Conservation (phyloP, 2,888 invertebrate genomes). For the Siphlonurus alternatus region DNA sequence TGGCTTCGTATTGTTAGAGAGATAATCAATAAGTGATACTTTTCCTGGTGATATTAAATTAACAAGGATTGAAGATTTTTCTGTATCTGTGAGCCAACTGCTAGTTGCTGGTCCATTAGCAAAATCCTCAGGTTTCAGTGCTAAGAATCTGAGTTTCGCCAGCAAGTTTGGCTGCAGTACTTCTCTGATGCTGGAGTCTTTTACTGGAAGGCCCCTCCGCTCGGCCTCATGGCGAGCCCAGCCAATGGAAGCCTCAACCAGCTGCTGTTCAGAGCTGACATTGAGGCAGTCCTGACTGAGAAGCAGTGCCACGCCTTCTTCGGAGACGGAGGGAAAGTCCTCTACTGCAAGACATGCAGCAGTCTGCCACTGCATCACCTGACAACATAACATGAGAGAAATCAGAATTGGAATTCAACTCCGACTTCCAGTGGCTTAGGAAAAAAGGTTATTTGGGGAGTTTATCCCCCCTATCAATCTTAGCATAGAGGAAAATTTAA, state of each 20-base stretch:
- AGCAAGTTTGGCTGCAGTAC: not conserved
- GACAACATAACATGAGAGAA: not conserved
- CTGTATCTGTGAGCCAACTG: not conserved
- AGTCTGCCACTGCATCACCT: not conserved
- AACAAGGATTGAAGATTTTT: not conserved
- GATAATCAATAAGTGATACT: not conserved
- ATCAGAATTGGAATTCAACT: no score
- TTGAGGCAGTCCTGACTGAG: not conserved
- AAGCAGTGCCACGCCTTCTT: not conserved
- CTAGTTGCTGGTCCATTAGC: not conserved
- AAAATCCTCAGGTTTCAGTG: not conserved
- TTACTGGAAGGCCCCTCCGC: not conserved
- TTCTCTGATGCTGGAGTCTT: not conserved
- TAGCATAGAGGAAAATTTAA: no score
- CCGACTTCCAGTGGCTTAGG: no score
- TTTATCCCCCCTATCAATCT: no score
- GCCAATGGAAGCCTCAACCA: not conserved
- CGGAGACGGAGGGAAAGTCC: not conserved
- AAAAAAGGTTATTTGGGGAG: no score
- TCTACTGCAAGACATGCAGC: not conserved
- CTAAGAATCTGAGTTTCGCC: not conserved
- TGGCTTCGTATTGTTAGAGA: not conserved
- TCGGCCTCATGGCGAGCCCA: not conserved
- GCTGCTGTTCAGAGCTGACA: not conserved
- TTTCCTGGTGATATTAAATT: not conserved